Conservation (phyloP, 2,888 invertebrate species). For the Megalurothrips usitatus region DNA sequence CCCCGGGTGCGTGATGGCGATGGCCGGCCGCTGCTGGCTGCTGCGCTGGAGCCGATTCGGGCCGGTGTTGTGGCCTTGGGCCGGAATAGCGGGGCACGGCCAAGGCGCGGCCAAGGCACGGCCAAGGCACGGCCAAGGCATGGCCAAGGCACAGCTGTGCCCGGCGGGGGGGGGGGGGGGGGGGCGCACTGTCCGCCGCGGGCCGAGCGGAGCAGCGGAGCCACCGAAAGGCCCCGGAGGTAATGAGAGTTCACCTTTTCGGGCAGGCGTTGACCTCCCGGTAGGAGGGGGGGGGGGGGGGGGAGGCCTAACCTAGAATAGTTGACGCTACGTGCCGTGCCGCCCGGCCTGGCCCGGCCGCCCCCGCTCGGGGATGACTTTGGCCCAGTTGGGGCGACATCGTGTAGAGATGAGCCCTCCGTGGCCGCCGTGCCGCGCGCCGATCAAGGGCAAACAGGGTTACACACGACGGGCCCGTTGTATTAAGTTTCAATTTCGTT, state of each 20-base stretch:
- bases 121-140: too few relatives aligned
- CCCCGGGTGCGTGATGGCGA: too few relatives aligned
- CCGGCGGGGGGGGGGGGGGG: background rate
- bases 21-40: too few relatives aligned
- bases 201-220: background rate
- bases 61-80: background rate
- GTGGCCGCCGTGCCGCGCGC: background rate
- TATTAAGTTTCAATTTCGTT: too few relatives aligned
- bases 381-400: background rate
- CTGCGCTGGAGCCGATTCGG: background rate
- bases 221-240: background rate
- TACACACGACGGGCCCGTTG: background rate
- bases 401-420: background rate
- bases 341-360: too few relatives aligned
- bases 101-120: background rate
- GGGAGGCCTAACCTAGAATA: too few relatives aligned
- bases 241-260: slow-evolving; percentile 4
- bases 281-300: too few relatives aligned
- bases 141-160: background rate
- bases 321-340: too few relatives aligned
- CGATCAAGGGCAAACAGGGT: background rate
- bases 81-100: too few relatives aligned
- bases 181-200: too few relatives aligned
- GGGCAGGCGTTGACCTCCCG: background rate
- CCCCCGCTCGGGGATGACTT: too few relatives aligned